Evolutionary conservation across 2,113 vertebrate genomes (phyloP).

Genomic region (Forbesichthys papilliferus): DNA sequence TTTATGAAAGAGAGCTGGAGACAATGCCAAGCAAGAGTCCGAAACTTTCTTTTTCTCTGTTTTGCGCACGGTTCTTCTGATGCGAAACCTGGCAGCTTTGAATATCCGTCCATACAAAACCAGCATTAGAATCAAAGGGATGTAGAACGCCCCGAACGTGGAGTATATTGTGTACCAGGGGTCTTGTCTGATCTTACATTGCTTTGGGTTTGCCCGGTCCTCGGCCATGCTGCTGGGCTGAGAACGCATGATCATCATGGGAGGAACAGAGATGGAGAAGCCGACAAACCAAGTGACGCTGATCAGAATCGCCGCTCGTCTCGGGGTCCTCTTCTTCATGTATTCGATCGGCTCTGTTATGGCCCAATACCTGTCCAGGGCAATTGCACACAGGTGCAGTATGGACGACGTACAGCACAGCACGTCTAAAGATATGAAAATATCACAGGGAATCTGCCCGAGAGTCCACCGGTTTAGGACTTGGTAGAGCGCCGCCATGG

Average conservation of each 20-base stretch:
- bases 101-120: constrained; percentile 95
- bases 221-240: constrained; percentile 82
- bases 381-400: constrained; percentile 95
- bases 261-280: constrained; percentile 94
- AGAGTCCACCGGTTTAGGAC: constrained; percentile 96
- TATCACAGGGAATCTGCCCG: constrained; percentile 90
- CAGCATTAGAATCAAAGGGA: constrained; percentile 91
- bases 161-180: constrained; percentile 97
- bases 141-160: constrained; percentile 96
- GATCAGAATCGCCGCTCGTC: constrained; percentile 89
- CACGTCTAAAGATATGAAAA: constrained; percentile 94
- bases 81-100: constrained; percentile 91
- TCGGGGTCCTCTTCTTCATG: constrained; percentile 92
- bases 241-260: constrained; percentile 88
- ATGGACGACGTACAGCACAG: constrained; percentile 98
- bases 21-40: constrained; percentile 74
- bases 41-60: constrained; percentile 83
- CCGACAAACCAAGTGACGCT: constrained; percentile 95
- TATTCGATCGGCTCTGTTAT: constrained; percentile 96
- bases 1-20: constrained; percentile 72
- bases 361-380: constrained; percentile 96
- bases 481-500: constrained; percentile 97
- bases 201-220: constrained; percentile 86
- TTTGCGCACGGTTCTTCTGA: constrained; percentile 90
- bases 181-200: constrained; percentile 91